phyloP scores from a whole-genome alignment of 2,797 vertebrate genomes.

The Acrossocheilus fasciatus region DNA sequence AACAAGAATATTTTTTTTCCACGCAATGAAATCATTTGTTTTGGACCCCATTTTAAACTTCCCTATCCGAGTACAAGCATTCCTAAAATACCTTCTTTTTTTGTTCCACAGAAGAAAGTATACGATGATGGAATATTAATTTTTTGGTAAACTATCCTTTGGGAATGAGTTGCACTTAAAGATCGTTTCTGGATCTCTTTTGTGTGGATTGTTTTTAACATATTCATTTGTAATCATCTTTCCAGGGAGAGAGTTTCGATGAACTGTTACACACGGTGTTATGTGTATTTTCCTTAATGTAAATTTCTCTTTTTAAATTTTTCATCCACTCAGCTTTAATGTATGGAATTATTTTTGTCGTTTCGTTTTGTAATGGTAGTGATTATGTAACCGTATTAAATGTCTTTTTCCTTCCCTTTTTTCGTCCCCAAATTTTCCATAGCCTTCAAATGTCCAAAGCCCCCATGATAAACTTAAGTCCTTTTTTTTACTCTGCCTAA shows the following conservation, averaged over 20 bases:
- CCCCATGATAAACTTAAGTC: not conserved
- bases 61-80: not conserved
- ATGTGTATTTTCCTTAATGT: conserved; percentile 31
- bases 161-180: conserved; percentile 24
- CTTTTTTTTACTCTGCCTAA: conserved; percentile 24
- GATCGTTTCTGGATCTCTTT: conserved; percentile 15
- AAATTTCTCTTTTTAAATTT: conserved; percentile 29
- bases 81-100: not conserved
- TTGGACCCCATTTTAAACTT: not conserved
- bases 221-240: conserved; percentile 17
- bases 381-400: conserved; percentile 32
- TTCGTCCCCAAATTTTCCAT: not conserved
- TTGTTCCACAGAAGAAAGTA: not conserved
- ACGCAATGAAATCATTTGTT: not conserved
- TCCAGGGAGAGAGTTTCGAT: conserved; percentile 1
- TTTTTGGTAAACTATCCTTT: not conserved
- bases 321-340: conserved; percentile 4
- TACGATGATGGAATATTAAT: not conserved
- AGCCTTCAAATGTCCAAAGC: not conserved
- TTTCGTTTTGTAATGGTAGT: not conserved
- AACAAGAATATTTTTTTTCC: not conserved
- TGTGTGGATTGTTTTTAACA: conserved; percentile 30
- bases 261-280: conserved; percentile 5
- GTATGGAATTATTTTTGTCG: conserved; percentile 31
- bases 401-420: not conserved